Base-by-base conservation (phyloP, 2,888 invertebrate species). In the Willowsia nigromaculata region DNA sequence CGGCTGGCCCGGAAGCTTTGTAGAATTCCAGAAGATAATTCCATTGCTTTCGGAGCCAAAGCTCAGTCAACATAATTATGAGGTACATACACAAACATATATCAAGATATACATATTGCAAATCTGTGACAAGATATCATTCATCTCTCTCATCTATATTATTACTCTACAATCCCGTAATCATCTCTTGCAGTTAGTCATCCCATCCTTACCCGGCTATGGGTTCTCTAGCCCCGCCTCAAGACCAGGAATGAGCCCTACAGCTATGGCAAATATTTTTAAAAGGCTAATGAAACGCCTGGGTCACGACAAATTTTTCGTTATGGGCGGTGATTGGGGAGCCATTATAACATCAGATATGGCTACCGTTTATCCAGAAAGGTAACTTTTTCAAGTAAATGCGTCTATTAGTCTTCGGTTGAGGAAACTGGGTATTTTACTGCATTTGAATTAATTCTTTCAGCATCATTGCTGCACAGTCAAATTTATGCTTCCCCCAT, bases 231-330 rank as follows among this genome's bases (percentile, higher is more conserved):
- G 94, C 85, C 93, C 93, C 6, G 93, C 95, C 4, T 93, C 94
- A 74, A 94, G 94, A 90, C 93, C 93, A 78, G 95, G 94, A 93
- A 78, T 91, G 37, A 89, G 88, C 15, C 59, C 89, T 0, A 86
- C 90, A 5, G 94, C 96, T 92, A 95, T 95, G 71, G 95, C 95
- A 0, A 94, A 95, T 0, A 93, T 96, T 71, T 94, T 96, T 93
- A 95, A 95, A 82, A 96, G 96, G 93, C 94, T 97, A 76, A 97
- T 97, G 97, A 93, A 95, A 50, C 94, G 96, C n/a, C 94, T 97
- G 0, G 96, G 96, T 0, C 95, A 95, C 93, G 93, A 95, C 76
- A 94, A 95, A 93, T 97, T 95, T 93, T 96, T 96, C 93, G 94
- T 95, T 0, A 97, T 95, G 91, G 95, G 78, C 85, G 53, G 33